Conservation (phyloP, 2,113 vertebrate genomes). For the Malurus cyaneus region DNA sequence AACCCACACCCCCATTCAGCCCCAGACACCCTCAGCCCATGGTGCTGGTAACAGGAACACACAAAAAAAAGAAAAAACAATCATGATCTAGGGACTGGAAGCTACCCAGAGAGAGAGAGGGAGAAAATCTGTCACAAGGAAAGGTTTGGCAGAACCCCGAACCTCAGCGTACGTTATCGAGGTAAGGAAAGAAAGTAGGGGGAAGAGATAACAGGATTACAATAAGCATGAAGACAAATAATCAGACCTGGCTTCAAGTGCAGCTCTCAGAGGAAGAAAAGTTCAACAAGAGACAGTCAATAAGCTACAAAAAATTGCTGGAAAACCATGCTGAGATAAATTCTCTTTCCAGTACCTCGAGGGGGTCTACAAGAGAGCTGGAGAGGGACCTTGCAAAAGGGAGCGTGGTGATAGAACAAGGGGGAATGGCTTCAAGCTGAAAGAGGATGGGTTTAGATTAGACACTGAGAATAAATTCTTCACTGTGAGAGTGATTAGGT, state of each 20-base stretch:
- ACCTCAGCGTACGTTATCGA: background rate
- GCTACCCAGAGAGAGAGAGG: background rate
- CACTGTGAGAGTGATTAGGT: background rate
- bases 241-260: background rate
- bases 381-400: background rate
- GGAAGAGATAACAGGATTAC: background rate
- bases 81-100: background rate
- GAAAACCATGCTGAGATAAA: background rate
- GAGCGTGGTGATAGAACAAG: background rate
- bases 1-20: fast-evolving
- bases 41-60: background rate
- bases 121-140: background rate
- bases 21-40: background rate
- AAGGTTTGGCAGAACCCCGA: background rate
- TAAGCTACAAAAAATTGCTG: constrained; percentile 16
- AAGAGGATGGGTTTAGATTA: background rate
- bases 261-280: background rate
- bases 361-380: background rate
- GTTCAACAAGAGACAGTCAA: background rate
- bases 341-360: background rate
- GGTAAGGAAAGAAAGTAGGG: background rate
- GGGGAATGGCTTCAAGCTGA: background rate
- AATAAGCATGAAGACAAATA: background rate
- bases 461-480: background rate
- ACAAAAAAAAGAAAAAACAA: background rate